These are phyloP conservation scores for Sebastiscus tertius DNA, from an alignment of 2,797 vertebrate genomes.

Conservation along the genomic window DNA sequence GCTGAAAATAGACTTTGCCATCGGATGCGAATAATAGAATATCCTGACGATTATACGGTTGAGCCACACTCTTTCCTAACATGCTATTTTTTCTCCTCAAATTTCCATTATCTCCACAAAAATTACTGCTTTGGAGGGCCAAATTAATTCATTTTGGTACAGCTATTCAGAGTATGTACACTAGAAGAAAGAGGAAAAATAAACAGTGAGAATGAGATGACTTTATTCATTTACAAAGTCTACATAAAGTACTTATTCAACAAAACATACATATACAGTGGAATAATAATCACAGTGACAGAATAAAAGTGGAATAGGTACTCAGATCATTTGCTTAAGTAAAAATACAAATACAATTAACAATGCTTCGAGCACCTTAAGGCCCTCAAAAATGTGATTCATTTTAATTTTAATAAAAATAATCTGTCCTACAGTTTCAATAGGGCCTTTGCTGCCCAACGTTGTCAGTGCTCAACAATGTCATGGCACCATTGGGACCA, in stretches of 20 bases:
- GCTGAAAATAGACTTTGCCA: constrained; percentile 50
- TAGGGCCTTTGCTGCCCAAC: too few relatives aligned
- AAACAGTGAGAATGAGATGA: neutral
- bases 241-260: neutral
- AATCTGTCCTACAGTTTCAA: too few relatives aligned
- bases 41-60: constrained; percentile 36
- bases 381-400: too few relatives aligned
- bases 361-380: too few relatives aligned
- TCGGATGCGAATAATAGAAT: constrained; percentile 51
- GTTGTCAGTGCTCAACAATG: too few relatives aligned
- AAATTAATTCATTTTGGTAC: constrained; percentile 2
- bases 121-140: neutral
- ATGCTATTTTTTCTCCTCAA: constrained; percentile 11
- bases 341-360: neutral
- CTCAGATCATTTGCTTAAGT: neutral
- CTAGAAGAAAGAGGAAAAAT: neutral
- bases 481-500: too few relatives aligned
- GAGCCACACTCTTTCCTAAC: constrained; percentile 14
- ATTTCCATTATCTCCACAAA: constrained; percentile 29
- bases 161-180: constrained; percentile 4
- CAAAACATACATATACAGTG: neutral
- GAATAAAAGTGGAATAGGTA: neutral
- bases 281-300: neutral
- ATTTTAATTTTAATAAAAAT: too few relatives aligned
- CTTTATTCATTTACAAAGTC: neutral